Evolutionary conservation across 92 coral and sea anemone genomes (phyloP).

Genomic region (Epizoanthus rinbou): DNA sequence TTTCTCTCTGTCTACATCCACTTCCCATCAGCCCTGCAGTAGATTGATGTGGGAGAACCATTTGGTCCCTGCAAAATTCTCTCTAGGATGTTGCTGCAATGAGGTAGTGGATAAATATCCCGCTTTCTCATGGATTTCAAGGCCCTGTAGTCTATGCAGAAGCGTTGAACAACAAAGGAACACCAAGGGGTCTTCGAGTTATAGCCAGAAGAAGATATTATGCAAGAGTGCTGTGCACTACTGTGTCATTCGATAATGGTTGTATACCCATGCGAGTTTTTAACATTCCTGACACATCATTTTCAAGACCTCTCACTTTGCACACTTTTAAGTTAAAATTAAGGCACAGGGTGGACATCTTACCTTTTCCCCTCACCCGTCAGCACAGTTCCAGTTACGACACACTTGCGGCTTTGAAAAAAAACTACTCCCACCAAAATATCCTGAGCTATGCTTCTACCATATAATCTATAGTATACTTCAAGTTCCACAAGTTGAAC

Average conservation of each 20-base stretch:
- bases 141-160: constrained; percentile 54
- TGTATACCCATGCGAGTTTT: not conserved
- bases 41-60: constrained; percentile 50
- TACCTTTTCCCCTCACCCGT: no score
- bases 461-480: constrained; percentile 11
- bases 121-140: constrained; percentile 42
- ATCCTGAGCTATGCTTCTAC: constrained; percentile 23
- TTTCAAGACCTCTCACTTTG: no score
- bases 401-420: no score
- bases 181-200: constrained; percentile 23
- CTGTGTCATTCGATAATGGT: no score
- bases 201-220: not conserved
- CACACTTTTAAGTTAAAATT: no score
- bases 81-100: constrained; percentile 49
- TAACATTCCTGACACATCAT: constrained; percentile 15
- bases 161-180: constrained; percentile 37
- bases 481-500: constrained; percentile 30
- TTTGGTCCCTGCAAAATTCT: constrained; percentile 37
- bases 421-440: not conserved
- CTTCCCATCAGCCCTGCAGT: constrained; percentile 38
- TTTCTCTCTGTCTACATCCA: not conserved
- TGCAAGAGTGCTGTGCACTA: no score
- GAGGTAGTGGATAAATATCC: constrained; percentile 45
- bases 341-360: no score
- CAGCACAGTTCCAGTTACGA: no score